Evolutionary conservation across 53 echinoderm and acorn worm genomes (phyloP).

Genomic region (Astropecten irregularis): DNA sequence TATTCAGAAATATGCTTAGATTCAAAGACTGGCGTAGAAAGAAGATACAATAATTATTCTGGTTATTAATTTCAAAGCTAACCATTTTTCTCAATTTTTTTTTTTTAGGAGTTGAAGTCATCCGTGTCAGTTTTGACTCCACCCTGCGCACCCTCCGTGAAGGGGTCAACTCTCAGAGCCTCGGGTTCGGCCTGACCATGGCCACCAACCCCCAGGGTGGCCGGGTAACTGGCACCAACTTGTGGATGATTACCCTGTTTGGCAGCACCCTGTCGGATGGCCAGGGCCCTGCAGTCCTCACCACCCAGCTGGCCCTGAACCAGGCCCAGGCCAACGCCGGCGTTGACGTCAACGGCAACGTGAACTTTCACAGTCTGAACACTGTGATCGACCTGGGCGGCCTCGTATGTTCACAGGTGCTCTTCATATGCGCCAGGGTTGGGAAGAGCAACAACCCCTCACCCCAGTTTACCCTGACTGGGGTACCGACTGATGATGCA

Average conservation of each 20-base stretch:
- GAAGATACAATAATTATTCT: too few species aligned
- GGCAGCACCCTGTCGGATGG: slow-evolving; percentile 73
- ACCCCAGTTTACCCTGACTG: slow-evolving; percentile 70
- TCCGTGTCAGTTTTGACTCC: slow-evolving; percentile 25
- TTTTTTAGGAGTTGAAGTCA: slow-evolving; percentile 86
- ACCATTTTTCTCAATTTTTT: too few species aligned
- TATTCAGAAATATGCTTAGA: too few species aligned
- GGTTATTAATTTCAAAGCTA: too few species aligned
- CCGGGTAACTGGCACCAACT: slow-evolving; percentile 64
- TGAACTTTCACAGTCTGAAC: slow-evolving; percentile 41
- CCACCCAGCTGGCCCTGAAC: slow-evolving; percentile 44
- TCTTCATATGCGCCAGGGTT: slow-evolving; percentile 70
- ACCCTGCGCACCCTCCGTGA: slow-evolving; percentile 56
- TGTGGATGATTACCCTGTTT: slow-evolving; percentile 69
- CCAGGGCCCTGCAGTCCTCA: slow-evolving; percentile 40
- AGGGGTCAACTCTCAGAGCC: slow-evolving; percentile 41
- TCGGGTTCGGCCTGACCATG: slow-evolving; percentile 72
- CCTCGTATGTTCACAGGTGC: slow-evolving; percentile 49
- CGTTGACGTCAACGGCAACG: slow-evolving; percentile 3
- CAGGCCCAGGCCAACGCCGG: slow-evolving; percentile 32
- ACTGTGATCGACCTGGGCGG: slow-evolving; percentile 46
- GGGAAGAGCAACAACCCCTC: slow-evolving; percentile 44
- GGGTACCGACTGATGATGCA: slow-evolving; percentile 44
- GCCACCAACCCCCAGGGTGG: slow-evolving; percentile 66
- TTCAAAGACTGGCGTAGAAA: too few species aligned